Percentiles rank a stretch among this genome's conserved stretches.
Evolutionary conservation across 2,113 vertebrate species (phyloP).

Genomic region (Isurus oxyrinchus): DNA sequence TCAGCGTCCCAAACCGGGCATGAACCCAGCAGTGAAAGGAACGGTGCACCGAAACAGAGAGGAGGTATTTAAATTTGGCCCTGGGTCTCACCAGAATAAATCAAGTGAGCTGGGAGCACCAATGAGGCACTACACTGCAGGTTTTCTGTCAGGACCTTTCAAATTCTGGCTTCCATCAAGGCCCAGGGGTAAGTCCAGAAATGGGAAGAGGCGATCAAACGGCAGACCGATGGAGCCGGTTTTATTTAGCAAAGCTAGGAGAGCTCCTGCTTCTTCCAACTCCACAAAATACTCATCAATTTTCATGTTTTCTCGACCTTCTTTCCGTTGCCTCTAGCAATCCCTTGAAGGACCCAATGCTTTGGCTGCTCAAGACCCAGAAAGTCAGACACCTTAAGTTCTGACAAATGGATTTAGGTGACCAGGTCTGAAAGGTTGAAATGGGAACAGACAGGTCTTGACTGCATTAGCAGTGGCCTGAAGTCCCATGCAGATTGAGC

Average conservation of each 20-base stretch:
- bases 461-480: no score
- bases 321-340: background rate
- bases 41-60: background rate
- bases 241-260: background rate
- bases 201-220: background rate
- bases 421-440: no score
- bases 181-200: background rate
- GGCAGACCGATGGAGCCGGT: background rate
- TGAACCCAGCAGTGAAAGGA: background rate
- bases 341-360: background rate
- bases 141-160: background rate
- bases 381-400: background rate
- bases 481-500: no score
- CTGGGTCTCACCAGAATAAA: background rate
- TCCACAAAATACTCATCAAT: background rate
- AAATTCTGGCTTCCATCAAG: background rate
- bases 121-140: background rate
- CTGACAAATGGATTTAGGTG: background rate
- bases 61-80: background rate
- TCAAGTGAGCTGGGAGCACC: background rate
- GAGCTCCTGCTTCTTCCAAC: background rate
- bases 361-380: background rate
- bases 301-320: background rate
- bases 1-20: background rate
- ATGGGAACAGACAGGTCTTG: no score